phyloP scores from a whole-genome alignment of 2,888 invertebrate species.

The Drosophila eohydei region DNA sequence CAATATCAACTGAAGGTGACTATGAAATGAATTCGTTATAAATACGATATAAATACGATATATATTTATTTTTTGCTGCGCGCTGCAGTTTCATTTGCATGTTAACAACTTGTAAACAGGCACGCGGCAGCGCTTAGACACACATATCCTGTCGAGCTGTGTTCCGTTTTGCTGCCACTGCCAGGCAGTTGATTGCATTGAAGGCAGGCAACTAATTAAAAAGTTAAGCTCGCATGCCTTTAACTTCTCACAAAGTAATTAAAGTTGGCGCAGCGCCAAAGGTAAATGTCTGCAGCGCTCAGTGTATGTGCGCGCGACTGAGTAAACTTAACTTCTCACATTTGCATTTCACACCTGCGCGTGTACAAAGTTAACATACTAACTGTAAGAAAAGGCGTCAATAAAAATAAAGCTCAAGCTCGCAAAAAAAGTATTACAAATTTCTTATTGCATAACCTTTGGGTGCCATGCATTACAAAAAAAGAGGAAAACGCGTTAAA shows the following conservation, averaged over 20 bases:
- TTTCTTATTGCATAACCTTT: slow-evolving; percentile 54
- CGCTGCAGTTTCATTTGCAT: slow-evolving; percentile 68
- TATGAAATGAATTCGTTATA: slow-evolving; percentile 53
- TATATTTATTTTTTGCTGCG: slow-evolving; percentile 8
- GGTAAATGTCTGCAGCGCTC: slow-evolving; percentile 50
- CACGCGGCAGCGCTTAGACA: slow-evolving; percentile 31
- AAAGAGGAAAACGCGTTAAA: background rate
- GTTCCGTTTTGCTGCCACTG: slow-evolving; percentile 19
- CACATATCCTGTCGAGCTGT: slow-evolving; percentile 13
- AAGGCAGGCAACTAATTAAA: slow-evolving; percentile 74
- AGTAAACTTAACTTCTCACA: slow-evolving; percentile 62
- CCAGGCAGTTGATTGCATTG: slow-evolving; percentile 65
- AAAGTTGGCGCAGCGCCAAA: slow-evolving; percentile 69
- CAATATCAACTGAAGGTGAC: slow-evolving; percentile 34
- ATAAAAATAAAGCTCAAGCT: slow-evolving; percentile 37
- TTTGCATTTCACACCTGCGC: slow-evolving; percentile 75
- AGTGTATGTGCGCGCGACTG: slow-evolving; percentile 27
- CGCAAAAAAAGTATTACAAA: slow-evolving; percentile 32
- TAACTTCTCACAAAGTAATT: slow-evolving; percentile 76
- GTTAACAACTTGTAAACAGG: slow-evolving; percentile 69
- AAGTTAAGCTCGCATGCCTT: slow-evolving; percentile 76
- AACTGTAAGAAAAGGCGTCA: slow-evolving; percentile 44
- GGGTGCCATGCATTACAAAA: slow-evolving; percentile 43
- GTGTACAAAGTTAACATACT: slow-evolving; percentile 66
- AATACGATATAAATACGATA: background rate